These are phyloP conservation scores for Chondrosia reniformis DNA, from an alignment of 37 sponge, comb jelly and placozoan genomes.

Conservation along the genomic window DNA sequence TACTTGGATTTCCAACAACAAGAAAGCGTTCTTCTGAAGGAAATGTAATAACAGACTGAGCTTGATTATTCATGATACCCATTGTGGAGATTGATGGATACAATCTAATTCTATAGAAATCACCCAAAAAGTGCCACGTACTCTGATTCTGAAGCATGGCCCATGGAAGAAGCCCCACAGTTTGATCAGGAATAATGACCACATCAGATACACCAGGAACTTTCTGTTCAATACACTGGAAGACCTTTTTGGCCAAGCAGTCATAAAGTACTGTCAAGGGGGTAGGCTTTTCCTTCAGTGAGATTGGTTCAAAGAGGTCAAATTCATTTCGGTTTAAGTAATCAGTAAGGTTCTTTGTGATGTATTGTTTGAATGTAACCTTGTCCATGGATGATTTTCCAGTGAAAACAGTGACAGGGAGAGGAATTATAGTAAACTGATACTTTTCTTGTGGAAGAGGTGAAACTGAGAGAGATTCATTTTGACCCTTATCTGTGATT, in stretches of 20 bases:
- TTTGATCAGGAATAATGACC: slow-evolving; percentile 54
- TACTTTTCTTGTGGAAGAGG: too few relatives aligned
- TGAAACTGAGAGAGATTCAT: neutral
- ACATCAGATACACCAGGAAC: neutral
- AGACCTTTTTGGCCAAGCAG: slow-evolving; percentile 31
- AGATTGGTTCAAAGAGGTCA: slow-evolving; percentile 4
- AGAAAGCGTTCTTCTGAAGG: slow-evolving; percentile 25
- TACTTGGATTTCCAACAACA: slow-evolving; percentile 69
- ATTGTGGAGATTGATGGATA: slow-evolving; percentile 58
- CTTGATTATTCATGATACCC: slow-evolving; percentile 33
- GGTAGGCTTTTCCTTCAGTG: neutral
- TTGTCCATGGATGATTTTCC: neutral
- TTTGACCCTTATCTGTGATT: neutral
- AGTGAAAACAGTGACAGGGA: too few relatives aligned
- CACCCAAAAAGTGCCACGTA: slow-evolving; percentile 42
- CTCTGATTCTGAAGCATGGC: slow-evolving; percentile 19
- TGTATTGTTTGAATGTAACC: slow-evolving; percentile 8
- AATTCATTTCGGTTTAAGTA: slow-evolving; percentile 1
- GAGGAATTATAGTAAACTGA: too few relatives aligned
- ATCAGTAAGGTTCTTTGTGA: neutral
- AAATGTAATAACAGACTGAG: neutral
- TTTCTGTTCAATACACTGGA: slow-evolving; percentile 15
- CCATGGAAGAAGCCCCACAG: slow-evolving; percentile 55
- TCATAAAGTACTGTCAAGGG: slow-evolving; percentile 51
- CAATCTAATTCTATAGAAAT: slow-evolving; percentile 30